Evolutionary conservation across 2,797 vertebrate species (phyloP).

Genomic region (Aphelocoma californica): DNA sequence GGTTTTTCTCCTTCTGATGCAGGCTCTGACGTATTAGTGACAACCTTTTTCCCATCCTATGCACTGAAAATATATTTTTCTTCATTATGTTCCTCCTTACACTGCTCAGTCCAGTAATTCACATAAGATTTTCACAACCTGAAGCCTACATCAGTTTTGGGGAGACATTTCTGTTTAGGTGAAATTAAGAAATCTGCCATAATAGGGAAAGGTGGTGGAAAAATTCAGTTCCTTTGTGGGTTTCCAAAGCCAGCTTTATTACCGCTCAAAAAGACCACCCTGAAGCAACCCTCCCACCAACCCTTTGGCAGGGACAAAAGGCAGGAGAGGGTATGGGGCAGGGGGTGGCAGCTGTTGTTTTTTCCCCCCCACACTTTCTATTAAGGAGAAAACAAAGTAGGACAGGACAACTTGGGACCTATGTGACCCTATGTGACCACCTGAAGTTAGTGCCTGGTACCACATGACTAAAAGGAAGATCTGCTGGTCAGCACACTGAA

Average conservation of each 20-base stretch:
- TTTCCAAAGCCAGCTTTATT: conserved; percentile 9
- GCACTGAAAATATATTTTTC: not conserved
- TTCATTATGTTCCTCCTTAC: not conserved
- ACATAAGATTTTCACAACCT: not conserved
- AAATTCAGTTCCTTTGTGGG: not conserved
- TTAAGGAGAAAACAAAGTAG: conserved; percentile 20
- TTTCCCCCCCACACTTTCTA: not conserved
- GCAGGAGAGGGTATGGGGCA: not conserved
- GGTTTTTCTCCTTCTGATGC: not conserved
- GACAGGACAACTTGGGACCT: not conserved
- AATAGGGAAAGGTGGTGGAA: not conserved
- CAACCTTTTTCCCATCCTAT: not conserved
- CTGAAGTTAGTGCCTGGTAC: not conserved
- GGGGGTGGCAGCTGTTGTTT: not conserved
- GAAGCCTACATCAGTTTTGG: not conserved
- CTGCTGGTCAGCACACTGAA: not conserved
- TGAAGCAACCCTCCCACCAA: not conserved
- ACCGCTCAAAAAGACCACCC: not conserved
- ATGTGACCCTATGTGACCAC: not conserved
- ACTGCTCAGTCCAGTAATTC: not conserved
- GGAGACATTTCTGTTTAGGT: not conserved
- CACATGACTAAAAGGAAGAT: not conserved
- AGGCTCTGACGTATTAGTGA: not conserved
- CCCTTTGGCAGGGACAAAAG: not conserved
- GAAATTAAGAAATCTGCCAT: not conserved